These are phyloP conservation scores for Diarsia rubi DNA, from an alignment of 2,888 invertebrate species.

Conservation along the genomic window DNA sequence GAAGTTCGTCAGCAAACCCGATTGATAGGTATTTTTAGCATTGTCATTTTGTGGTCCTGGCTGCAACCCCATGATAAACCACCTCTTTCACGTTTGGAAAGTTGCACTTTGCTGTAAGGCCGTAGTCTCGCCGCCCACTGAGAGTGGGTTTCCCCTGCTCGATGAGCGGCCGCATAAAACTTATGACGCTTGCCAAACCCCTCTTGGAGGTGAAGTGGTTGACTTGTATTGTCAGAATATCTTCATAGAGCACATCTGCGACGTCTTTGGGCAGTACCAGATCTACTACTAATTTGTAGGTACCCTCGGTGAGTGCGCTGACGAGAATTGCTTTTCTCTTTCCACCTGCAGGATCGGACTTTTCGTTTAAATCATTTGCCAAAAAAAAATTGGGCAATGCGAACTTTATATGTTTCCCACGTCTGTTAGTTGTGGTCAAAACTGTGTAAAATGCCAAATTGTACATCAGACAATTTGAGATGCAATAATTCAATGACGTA, in stretches of 20 bases:
- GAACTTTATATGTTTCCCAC: background rate
- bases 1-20: background rate
- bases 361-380: background rate
- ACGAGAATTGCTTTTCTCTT: background rate
- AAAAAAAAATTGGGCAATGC: background rate
- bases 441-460: background rate
- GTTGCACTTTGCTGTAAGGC: background rate
- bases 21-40: background rate
- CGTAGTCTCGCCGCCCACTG: background rate
- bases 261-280: background rate
- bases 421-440: background rate
- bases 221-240: background rate
- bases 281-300: background rate
- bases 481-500: too few species aligned
- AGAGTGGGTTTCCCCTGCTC: background rate
- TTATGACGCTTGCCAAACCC: slow-evolving; percentile 3
- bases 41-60: background rate
- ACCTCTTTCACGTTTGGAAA: background rate
- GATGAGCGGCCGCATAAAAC: background rate
- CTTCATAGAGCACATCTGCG: background rate
- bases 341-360: background rate
- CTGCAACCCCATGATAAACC: background rate
- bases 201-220: background rate
- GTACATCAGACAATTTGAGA: background rate
- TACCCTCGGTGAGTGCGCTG: background rate